A percentile compares a stretch with the other conserved stretches of the same genome.
Evolutionary conservation across 1,140 invertebrate species (phyloP).

Genomic region (Atta colombica): DNA sequence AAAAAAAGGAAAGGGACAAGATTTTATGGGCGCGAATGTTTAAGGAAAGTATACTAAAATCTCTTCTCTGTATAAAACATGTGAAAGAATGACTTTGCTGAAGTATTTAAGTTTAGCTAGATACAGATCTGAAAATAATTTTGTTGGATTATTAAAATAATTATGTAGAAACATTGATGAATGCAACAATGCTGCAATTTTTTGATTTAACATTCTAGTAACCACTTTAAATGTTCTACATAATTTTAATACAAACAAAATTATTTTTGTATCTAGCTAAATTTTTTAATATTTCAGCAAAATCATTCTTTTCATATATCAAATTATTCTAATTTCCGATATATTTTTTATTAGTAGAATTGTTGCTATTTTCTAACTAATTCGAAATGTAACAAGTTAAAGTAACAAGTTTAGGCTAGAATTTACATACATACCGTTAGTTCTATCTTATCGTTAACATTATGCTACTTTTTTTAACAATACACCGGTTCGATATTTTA

Average conservation of each 20-base stretch:
- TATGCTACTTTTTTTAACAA: not conserved
- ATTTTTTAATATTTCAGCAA: too few relatives aligned
- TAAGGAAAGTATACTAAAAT: not conserved
- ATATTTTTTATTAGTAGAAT: not conserved
- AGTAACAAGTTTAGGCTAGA: not conserved
- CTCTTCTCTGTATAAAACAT: not conserved
- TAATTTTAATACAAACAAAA: too few relatives aligned
- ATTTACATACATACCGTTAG: not conserved
- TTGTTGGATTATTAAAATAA: too few relatives aligned
- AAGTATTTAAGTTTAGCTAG: too few relatives aligned
- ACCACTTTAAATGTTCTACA: too few relatives aligned
- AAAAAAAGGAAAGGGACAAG: not conserved
- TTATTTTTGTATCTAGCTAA: too few relatives aligned
- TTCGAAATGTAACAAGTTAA: not conserved
- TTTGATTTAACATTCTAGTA: too few relatives aligned
- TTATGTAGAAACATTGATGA: too few relatives aligned
- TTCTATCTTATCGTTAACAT: slow-evolving; percentile 2
- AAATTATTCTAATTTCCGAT: not conserved
- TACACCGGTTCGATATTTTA: too few relatives aligned
- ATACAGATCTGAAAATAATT: too few relatives aligned
- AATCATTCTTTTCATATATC: not conserved
- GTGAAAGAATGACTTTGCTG: too few relatives aligned
- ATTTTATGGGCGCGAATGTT: not conserved
- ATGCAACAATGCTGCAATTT: too few relatives aligned
- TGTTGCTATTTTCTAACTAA: not conserved